Conservation (phyloP, 2,888 invertebrate genomes). For the Ashinkailepas kermadecensis region DNA sequence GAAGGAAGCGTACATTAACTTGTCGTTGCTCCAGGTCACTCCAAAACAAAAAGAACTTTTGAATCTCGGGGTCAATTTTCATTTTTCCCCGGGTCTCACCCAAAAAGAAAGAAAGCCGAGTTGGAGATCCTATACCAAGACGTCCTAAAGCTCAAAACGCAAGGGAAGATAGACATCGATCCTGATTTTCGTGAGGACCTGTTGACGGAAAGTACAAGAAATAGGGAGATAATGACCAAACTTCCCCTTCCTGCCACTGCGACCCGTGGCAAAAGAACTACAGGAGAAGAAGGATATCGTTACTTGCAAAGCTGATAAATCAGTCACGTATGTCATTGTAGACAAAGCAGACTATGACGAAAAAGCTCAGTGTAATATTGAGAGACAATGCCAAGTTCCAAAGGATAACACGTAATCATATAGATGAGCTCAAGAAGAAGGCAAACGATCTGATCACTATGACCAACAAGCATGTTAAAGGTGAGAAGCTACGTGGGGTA, state of each 20-base stretch:
- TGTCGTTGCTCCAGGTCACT: neutral
- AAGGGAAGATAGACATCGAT: neutral
- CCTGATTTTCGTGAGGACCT: neutral
- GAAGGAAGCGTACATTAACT: neutral
- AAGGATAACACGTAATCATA: neutral
- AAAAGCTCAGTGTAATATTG: neutral
- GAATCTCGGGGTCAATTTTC: neutral
- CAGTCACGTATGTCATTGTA: neutral
- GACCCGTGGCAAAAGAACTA: neutral
- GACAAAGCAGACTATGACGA: neutral
- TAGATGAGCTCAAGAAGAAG: no score
- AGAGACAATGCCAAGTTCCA: neutral
- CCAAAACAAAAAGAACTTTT: neutral
- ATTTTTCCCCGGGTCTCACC: neutral
- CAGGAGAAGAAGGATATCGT: neutral
- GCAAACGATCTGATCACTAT: neutral
- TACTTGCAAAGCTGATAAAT: neutral
- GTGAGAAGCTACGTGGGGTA: no score
- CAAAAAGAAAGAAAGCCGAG: neutral
- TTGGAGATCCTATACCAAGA: neutral
- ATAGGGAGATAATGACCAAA: neutral
- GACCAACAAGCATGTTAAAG: neutral
- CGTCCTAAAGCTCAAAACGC: neutral
- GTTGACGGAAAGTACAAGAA: neutral
- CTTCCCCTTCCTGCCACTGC: neutral